Percentiles rank a stretch among this genome's conserved stretches.
These are phyloP conservation scores for Papilio dardanus DNA, from an alignment of 1,140 invertebrate species.

Conservation along the genomic window DNA sequence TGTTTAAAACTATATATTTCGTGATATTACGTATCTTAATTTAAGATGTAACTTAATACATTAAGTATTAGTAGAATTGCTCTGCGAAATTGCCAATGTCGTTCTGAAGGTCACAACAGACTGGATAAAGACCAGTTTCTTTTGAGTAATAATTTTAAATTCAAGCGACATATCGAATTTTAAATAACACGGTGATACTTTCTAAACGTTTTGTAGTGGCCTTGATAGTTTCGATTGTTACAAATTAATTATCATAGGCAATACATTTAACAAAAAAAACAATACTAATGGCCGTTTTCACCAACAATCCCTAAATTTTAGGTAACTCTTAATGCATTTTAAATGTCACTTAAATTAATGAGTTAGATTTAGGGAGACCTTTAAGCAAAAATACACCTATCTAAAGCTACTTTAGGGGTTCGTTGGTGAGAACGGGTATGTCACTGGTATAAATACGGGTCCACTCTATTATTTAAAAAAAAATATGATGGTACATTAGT, in stretches of 20 bases:
- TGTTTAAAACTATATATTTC: neutral
- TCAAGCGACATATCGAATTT: neutral
- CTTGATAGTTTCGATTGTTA: neutral
- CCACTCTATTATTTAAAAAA: too few species aligned
- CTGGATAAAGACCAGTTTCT: constrained; percentile 21
- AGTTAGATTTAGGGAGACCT: too few species aligned
- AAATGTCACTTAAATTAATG: too few species aligned
- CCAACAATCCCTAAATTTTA: too few species aligned
- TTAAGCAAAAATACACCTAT: too few species aligned
- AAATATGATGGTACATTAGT: too few species aligned
- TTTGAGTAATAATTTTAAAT: constrained; percentile 28
- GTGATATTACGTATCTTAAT: neutral
- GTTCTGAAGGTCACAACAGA: constrained; percentile 34
- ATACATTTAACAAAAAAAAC: neutral
- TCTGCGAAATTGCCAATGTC: constrained; percentile 33
- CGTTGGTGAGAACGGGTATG: too few species aligned
- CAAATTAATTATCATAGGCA: neutral
- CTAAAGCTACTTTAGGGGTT: too few species aligned
- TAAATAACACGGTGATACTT: constrained; percentile 17
- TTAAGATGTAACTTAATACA: neutral
- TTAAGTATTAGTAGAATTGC: constrained; percentile 20
- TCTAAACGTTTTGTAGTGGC: constrained; percentile 12
- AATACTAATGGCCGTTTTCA: too few species aligned
- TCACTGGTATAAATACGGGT: too few species aligned
- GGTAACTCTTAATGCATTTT: too few species aligned